A percentile compares a stretch with the other conserved stretches of the same genome.
Evolutionary conservation across 2,113 vertebrate species (phyloP).

Genomic region (Silurus asotus): DNA sequence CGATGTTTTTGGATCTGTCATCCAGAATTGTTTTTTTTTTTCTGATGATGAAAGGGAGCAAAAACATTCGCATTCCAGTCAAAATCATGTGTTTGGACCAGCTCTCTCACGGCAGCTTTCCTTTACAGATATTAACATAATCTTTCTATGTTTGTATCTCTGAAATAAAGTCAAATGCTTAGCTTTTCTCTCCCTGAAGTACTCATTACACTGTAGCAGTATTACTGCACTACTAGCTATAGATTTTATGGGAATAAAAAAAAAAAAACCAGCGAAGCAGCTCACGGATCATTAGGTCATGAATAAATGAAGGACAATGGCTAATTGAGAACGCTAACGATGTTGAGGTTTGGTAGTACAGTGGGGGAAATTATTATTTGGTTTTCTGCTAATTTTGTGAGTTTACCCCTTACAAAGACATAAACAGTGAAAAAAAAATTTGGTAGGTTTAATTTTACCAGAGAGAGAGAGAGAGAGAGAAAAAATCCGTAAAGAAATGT

Average conservation of each 20-base stretch:
- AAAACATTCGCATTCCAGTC: background rate
- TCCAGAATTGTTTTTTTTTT: background rate
- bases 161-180: background rate
- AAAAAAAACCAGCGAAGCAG: background rate
- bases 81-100: background rate
- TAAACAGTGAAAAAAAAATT: too few relatives aligned
- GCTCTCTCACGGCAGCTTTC: conserved; percentile 6
- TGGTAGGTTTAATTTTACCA: too few relatives aligned
- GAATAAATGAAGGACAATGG: background rate
- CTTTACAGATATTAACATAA: conserved; percentile 22
- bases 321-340: background rate
- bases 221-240: background rate
- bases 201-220: conserved; percentile 32
- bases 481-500: too few relatives aligned
- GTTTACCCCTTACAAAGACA: too few relatives aligned
- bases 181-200: conserved; percentile 18
- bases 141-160: background rate
- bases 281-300: background rate
- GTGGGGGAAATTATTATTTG: too few relatives aligned
- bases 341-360: background rate
- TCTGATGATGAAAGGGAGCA: conserved; percentile 3
- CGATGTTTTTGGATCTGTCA: background rate
- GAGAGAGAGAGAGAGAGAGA: too few relatives aligned
- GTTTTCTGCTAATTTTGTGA: too few relatives aligned
- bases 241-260: background rate